Base-by-base conservation (phyloP, 2,797 vertebrate species). In the Crenuchus spilurus region DNA sequence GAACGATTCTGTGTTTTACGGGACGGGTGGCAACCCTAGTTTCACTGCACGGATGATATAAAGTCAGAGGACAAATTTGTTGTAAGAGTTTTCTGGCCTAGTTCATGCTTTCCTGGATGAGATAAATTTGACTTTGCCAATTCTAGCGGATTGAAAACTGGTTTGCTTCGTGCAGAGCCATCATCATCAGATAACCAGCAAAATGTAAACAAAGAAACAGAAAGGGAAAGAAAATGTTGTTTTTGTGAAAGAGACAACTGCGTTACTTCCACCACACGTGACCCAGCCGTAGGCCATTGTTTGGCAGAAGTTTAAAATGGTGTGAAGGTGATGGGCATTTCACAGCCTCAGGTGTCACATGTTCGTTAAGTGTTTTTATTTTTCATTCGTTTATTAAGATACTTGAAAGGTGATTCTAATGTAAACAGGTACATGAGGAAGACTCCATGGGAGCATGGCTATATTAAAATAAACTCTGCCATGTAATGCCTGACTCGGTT, bases 401-500 rank as follows among this genome's bases (percentile, higher is more conserved):
- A 60, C 42, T 18, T 67, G 75, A 77, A 77, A 77, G 72, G 69
- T 72, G 75, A 77, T 77, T 67, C 68, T 72, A 79, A 72, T 61
- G 49, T 72, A 76, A 79, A 79, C 73, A 52, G 55, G 39, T 75
- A 61, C 77, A 62, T 67, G 74, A 79, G 64, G 58, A 72, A 67
- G 62, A 71, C 64, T 75, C 77, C 62, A 71, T 60, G 52, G 77
- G 77, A 66, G 58, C 24, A 20, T 62, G 51, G 69, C 49, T 55
- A 63, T 72, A 72, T 75, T 74, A 72, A 79, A 79, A 75, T 75
- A 79, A 79, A 79, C 69, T 67, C 35, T 51, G 69, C 73, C 58
- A 46, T 55, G 60, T 58, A 73, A 78, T 78, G 55, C 72, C 49
- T 67, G 70, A 48, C 57, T 63, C 55, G 46, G 28, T 70, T 77